Base-by-base conservation (phyloP, 1,140 invertebrate genomes). In the Arctopsyche grandis region DNA sequence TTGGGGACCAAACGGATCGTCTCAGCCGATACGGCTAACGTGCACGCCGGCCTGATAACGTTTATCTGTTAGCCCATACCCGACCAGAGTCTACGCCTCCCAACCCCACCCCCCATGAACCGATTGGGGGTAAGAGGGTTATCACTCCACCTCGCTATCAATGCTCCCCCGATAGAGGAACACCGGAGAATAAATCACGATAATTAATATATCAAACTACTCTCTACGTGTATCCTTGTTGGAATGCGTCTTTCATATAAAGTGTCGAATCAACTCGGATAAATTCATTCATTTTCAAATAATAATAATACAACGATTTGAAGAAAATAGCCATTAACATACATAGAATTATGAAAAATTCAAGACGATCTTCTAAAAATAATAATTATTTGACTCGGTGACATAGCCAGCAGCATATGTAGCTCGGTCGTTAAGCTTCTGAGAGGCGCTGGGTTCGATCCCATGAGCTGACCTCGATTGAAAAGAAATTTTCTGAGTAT, bases 1-100 rank as follows among this genome's bases (percentile, higher is more conserved):
- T 87, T 84, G 83, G 86, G 86, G 86, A 87, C 86, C 84, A 83
- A 83, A 78, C 74, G 79, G 79, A 79, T 80, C 77, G 70, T 78
- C 73, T 76, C 16, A 38, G 46, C 70, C 79, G 75, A 79, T 76
- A 80, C 63, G 77, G 44, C 52, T 69, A 44, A 79, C 77, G 77
- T 79, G 74, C 48, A 75, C 44, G 14, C 29, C 60, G 79, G 52
- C 58, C 77, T 79, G 80, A 81, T 79, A 81, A 63, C 80, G 80
- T 79, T 81, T 79, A 81, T 81, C 80, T 76, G 60, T 79, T 56
- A 46, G 24, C 52, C 71, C 78, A 75, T 69, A 21, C 70, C 70
- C 22, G 16, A 26, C 43, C 24, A 14, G 46, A 46, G n/a, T n/a
- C n/a, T n/a, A 21, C n/a, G 29, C 14, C 71, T 22, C 44, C 46